A percentile compares a stretch with the other conserved stretches of the same genome.
Conservation (phyloP, 2,797 vertebrate species). For the Dicrostonyx torquatus region DNA sequence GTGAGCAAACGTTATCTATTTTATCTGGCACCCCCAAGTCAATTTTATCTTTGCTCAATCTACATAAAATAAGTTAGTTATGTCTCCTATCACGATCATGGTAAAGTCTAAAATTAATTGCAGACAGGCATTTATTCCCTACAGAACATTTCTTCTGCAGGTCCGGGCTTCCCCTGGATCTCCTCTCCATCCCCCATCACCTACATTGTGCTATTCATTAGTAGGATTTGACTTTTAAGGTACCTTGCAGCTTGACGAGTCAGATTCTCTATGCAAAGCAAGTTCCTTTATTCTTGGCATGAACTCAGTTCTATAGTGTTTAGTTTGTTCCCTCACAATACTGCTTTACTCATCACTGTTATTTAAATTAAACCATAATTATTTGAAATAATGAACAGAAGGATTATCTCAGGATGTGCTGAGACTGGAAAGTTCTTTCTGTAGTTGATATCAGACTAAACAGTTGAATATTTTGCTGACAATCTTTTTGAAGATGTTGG, state of each 20-base stretch:
- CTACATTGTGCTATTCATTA: background rate
- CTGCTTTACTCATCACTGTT: background rate
- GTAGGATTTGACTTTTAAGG: background rate
- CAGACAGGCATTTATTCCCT: background rate
- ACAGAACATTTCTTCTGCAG: background rate
- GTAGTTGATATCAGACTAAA: background rate
- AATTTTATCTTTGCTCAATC: background rate
- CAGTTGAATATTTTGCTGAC: conserved; percentile 9
- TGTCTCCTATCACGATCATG: background rate
- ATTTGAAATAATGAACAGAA: conserved; percentile 10
- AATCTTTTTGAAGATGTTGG: background rate
- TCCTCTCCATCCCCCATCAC: no score
- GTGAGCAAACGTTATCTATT: background rate
- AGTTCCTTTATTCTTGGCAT: background rate
- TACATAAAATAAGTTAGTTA: conserved; percentile 8
- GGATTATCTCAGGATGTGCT: background rate
- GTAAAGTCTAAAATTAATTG: background rate
- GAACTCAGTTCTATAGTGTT: background rate
- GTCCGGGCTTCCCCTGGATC: background rate
- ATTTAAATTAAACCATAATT: background rate
- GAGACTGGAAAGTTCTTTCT: background rate
- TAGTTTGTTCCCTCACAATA: background rate
- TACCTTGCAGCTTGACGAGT: background rate
- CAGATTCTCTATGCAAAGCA: background rate
- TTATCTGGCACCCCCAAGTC: background rate